Evolutionary conservation across 2,888 invertebrate species (phyloP), one percentile per base, ranked within the genome.

Genomic region (Torymus texanus): DNA sequence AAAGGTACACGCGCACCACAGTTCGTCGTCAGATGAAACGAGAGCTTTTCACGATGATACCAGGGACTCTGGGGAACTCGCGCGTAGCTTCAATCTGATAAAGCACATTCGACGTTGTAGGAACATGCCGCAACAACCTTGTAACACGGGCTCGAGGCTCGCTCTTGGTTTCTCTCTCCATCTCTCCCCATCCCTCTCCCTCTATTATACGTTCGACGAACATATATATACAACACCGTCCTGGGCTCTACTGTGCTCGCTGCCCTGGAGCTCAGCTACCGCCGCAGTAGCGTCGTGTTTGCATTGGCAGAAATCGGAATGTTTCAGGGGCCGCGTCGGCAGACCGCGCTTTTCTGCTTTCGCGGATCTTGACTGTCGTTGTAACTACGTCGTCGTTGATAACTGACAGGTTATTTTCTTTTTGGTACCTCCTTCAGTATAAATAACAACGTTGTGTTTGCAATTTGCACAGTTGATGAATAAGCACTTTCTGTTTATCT

Each of bases 31-130:
- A n/a, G n/a, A 21, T n/a, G 50, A 11, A 55, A 3, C 29, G 72
- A 24, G 61, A 16, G 72, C 62, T 63, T 73, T 63, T 63, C 29
- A 75, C 73, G 65, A 58, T 58, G 58, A 70, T 58, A 41, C 41
- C 58, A 8, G 14, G 51, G 68, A 21, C 83, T 83, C 81, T 80
- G 68, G 83, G 82, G 82, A 83, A 82, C 80, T 50, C 21, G 41
- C 16, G 65, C 55, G 13, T 68, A 81, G 80, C 83, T 85, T 83
- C 84, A 83, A 86, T 86, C 86, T 84, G 86, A 86, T 86, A 85
- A 85, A 84, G 82, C 80, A 67, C 29, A 83, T 82, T 84, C 82
- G 84, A 83, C 83, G 83, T 83, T 83, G 85, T 83, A 84, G 73
- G 82, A 84, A 83, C 85, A 84, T 67, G 83, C 84, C 84, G 74